Evolutionary conservation across 92 coral and sea anemone genomes (phyloP).

Genomic region (Actinostola sp.): DNA sequence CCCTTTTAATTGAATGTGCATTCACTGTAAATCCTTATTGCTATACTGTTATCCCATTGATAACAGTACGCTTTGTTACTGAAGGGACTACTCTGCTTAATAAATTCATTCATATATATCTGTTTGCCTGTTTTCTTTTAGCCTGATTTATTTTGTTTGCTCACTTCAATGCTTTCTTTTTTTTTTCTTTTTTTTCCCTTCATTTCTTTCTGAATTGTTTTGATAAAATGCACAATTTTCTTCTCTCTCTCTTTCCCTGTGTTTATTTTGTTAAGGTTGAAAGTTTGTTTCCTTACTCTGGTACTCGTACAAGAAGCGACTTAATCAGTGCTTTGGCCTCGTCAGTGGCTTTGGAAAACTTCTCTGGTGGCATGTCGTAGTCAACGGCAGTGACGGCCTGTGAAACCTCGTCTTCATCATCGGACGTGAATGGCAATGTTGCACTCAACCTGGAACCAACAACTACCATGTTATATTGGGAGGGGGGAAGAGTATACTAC

Average conservation of each 20-base stretch:
- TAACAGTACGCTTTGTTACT: too few relatives aligned
- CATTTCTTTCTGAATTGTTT: neutral
- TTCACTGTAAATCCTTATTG: too few relatives aligned
- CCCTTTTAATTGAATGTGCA: too few relatives aligned
- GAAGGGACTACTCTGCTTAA: too few relatives aligned
- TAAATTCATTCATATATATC: too few relatives aligned
- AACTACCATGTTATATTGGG: neutral
- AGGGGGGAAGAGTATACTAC: too few relatives aligned
- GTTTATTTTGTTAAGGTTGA: neutral
- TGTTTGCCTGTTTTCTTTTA: too few relatives aligned
- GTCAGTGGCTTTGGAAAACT: constrained; percentile 63
- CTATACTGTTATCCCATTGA: too few relatives aligned
- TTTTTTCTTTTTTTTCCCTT: neutral
- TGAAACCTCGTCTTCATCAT: constrained; percentile 72
- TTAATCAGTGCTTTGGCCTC: constrained; percentile 64
- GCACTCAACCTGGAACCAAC: constrained; percentile 69
- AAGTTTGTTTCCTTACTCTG: constrained; percentile 66
- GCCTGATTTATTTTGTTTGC: too few relatives aligned
- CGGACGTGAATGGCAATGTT: constrained; percentile 70
- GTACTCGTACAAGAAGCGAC: constrained; percentile 70
- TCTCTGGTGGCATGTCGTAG: constrained; percentile 56
- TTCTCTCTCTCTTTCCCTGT: neutral
- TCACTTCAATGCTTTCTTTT: neutral
- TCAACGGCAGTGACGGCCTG: constrained; percentile 69
- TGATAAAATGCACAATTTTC: neutral